Percentiles rank a stretch among this genome's conserved stretches.
phyloP scores from a whole-genome alignment of 2,113 vertebrate species.

The Salvelinus namaycush region DNA sequence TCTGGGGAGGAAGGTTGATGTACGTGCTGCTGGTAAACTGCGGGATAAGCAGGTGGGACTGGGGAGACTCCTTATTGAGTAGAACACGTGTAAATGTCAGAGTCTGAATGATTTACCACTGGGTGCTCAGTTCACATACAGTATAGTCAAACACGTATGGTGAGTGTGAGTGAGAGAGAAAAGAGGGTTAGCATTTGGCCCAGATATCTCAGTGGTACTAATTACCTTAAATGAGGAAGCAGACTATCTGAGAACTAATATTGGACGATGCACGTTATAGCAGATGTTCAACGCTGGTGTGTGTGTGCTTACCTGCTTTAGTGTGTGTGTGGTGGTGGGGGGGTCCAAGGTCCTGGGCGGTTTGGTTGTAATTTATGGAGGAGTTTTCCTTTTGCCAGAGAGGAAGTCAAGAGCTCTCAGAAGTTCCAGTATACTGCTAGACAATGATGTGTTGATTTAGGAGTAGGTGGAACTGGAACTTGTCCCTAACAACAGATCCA shows the following conservation, averaged over 20 bases:
- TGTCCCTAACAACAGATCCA: not conserved
- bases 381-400: slow-evolving; percentile 27
- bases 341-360: slow-evolving; percentile 16
- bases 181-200: not conserved
- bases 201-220: slow-evolving; percentile 32
- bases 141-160: slow-evolving; percentile 24
- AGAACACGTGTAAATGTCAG: slow-evolving; percentile 12
- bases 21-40: slow-evolving; percentile 50
- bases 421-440: slow-evolving; percentile 15
- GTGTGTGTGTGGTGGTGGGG: too few relatives aligned
- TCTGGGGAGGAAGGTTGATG: slow-evolving; percentile 24
- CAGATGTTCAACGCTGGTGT: slow-evolving; percentile 47
- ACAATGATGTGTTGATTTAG: not conserved
- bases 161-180: not conserved
- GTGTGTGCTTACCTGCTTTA: not conserved
- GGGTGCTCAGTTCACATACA: slow-evolving; percentile 12
- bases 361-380: slow-evolving; percentile 33
- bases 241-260: slow-evolving; percentile 52
- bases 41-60: slow-evolving; percentile 48
- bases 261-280: slow-evolving; percentile 35
- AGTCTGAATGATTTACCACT: slow-evolving; percentile 23
- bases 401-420: slow-evolving; percentile 16
- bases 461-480: not conserved
- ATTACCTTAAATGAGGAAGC: slow-evolving; percentile 48
- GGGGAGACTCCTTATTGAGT: slow-evolving; percentile 33